phyloP scores from a whole-genome alignment of 2,888 invertebrate species.

The Marronus borbonicus region DNA sequence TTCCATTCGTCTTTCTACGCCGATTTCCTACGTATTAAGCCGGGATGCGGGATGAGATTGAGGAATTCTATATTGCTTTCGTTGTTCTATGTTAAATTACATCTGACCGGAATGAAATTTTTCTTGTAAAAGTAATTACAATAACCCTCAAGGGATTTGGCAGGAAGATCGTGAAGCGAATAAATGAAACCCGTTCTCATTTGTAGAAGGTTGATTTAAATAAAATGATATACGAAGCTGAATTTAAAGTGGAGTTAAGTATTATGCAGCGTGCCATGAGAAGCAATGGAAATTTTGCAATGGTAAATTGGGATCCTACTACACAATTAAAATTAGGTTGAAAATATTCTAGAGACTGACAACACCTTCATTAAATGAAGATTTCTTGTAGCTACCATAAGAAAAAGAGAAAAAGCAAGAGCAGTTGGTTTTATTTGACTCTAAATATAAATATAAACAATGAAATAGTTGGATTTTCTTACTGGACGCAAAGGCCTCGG shows the following conservation, averaged over 20 bases:
- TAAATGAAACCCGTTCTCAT: conserved; percentile 6
- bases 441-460: no score
- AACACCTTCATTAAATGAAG: no score
- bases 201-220: not conserved
- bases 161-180: not conserved
- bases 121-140: conserved; percentile 11
- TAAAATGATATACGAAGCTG: not conserved
- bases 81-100: conserved; percentile 13
- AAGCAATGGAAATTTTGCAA: no score
- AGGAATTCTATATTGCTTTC: conserved; percentile 17
- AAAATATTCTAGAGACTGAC: no score
- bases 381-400: no score
- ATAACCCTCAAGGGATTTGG: not conserved
- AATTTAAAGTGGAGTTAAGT: not conserved
- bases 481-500: no score
- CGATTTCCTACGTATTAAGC: not conserved
- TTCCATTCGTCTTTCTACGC: not conserved
- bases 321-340: no score
- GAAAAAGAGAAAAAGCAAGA: no score
- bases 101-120: conserved; percentile 14
- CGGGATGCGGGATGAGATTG: not conserved
- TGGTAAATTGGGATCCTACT: no score
- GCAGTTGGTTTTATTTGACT: no score
- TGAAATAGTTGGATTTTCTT: no score
- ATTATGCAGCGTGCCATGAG: not conserved